These are phyloP conservation scores for Melanogrammus aeglefinus DNA, from an alignment of 2,797 vertebrate genomes.

Conservation along the genomic window DNA sequence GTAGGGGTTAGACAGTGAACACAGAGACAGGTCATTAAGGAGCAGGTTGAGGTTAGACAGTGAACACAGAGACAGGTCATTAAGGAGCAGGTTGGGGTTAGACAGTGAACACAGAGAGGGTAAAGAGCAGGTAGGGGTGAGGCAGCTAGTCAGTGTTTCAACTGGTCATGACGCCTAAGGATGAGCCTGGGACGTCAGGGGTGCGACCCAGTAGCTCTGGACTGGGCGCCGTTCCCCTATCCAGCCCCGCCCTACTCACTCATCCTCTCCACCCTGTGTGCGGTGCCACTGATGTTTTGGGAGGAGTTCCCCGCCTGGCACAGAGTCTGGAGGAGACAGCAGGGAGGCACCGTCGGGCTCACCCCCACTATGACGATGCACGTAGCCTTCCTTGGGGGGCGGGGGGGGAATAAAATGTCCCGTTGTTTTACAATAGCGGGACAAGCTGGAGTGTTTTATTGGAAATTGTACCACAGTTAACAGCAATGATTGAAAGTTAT, in stretches of 20 bases:
- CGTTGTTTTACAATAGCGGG: too few relatives aligned
- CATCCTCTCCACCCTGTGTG: constrained; percentile 29
- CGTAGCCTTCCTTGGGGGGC: constrained; percentile 36
- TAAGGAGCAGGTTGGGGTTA: constrained; percentile 3
- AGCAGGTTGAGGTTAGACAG: not conserved
- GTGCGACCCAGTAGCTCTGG: not conserved
- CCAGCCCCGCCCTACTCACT: constrained; percentile 48
- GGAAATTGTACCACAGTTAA: not conserved
- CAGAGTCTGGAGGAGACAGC: constrained; percentile 59
- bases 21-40: not conserved
- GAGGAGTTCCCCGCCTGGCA: constrained; percentile 24
- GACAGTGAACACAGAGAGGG: not conserved
- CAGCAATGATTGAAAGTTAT: not conserved
- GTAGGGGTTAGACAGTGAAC: constrained; percentile 1
- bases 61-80: not conserved
- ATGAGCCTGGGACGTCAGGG: not conserved
- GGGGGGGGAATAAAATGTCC: not conserved
- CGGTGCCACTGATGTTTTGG: constrained; percentile 35
- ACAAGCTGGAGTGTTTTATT: not conserved
- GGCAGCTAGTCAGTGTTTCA: not conserved
- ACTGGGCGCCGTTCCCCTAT: too few relatives aligned
- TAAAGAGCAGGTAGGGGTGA: not conserved
- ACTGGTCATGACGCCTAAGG: not conserved
- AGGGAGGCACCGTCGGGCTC: constrained; percentile 30
- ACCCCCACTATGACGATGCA: constrained; percentile 55